Base-by-base conservation (phyloP, 2,113 vertebrate genomes). In the Phocoena sinus region DNA sequence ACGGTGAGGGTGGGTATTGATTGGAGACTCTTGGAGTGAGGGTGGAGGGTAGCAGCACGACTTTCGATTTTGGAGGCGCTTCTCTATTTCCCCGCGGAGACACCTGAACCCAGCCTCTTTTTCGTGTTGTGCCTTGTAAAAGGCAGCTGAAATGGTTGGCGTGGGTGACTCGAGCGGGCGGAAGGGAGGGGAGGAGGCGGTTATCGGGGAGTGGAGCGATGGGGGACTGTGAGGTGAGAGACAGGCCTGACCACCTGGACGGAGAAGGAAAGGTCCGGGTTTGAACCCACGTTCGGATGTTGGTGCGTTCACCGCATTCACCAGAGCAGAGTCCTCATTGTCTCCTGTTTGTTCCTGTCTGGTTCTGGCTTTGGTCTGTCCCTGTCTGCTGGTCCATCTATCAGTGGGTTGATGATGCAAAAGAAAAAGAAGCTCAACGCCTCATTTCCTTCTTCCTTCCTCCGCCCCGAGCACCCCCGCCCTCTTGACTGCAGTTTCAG, bases 91-190 rank as follows among this genome's bases (percentile, higher is more conserved):
- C 9, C 60, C 9, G 28, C 18, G 20, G 36, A 15, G 25, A 79
- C 85, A 44, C 44, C 28, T 0, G 9, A 89, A 85, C 26, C 6
- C 28, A 65, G 15, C 10, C 41, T 93, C 31, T 73, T 93, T 84
- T 31, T 63, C 21, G 70, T 74, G 94, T 44, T 8, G 5, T 76
- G 76, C 38, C 11, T 50, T 81, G 53, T 89, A 71, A 88, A 89
- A 58, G 73, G 50, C 23, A 68, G 76, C 73, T 85, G 73, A 95
- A 92, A 82, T 68, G 38, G 23, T 77, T 82, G 74, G 68, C 38
- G 2, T 10, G 7, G 12, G 23, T 71, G 67, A 82, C 44, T 47
- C 58, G 41, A 76, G 63, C 79, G 83, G 44, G 60, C 4, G 4
- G 31, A 74, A 67, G 50, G 41, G 23, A 94, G 67, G 44, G 58